Evolutionary conservation across 2,113 vertebrate genomes (phyloP), one percentile per base, ranked within the genome.

Genomic region (Daphoenositta chrysoptera): DNA sequence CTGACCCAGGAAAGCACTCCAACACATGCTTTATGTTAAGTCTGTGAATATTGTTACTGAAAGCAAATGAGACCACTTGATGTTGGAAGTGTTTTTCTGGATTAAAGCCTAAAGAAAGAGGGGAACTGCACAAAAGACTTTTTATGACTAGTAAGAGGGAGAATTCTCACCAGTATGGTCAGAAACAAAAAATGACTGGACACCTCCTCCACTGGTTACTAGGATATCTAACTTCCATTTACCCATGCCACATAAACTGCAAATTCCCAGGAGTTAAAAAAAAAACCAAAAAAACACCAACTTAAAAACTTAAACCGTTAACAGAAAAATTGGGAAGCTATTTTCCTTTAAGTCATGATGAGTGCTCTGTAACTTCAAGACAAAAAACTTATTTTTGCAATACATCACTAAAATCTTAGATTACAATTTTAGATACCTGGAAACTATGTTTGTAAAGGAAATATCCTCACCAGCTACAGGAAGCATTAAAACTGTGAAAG

Each of bases 41-140:
- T 37, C 86, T 96, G 78, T 79, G 93, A 92, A 93, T 75, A 87
- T 93, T 91, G 86, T 64, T 82, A 71, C 81, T 93, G 94, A 96
- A 97, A 95, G 91, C 81, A 97, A 96, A 92, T 87, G 89, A 96
- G 72, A 94, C 48, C 73, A 87, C 91, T 95, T 89, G 70, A 87
- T 68, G 56, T 31, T 94, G 48, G 51, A 91, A 96, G 86, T 60
- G 93, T 84, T 96, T 84, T 94, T 35, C 80, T 95, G 94, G 80
- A 87, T 92, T 87, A 60, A 87, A 93, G 83, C 61, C 77, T 76
- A 75, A 91, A 79, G 48, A 93, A 91, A 81, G 44, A 40, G 12
- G 26, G 11, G 9, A 94, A 69, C 26, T 48, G 31, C 54, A 87
- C 87, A 94, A 83, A 92, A 91, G 69, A 40, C 60, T 87, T 90